Evolutionary conservation across 2,797 vertebrate species (phyloP).

Genomic region (Amblyopsis hoosieri): DNA sequence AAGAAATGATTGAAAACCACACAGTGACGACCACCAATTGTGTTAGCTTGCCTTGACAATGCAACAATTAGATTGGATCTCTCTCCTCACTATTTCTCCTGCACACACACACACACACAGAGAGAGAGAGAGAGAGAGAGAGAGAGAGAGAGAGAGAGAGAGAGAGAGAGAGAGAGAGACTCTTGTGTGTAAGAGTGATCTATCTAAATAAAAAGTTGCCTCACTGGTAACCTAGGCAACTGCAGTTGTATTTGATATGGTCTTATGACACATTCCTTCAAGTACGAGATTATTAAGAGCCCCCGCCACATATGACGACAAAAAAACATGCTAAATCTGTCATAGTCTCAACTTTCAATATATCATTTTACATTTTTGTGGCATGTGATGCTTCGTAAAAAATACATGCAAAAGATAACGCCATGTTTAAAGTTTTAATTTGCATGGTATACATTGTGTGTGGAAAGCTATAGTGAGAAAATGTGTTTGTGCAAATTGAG

Average conservation of each 20-base stretch:
- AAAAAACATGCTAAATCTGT: slow-evolving; percentile 14
- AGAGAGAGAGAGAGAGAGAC: no score
- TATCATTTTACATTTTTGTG: neutral
- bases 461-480: slow-evolving; percentile 3
- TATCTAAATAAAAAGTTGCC: slow-evolving; percentile 38
- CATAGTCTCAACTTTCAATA: slow-evolving; percentile 1
- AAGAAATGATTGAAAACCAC: neutral
- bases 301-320: slow-evolving; percentile 19
- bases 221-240: slow-evolving; percentile 71
- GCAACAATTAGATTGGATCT: neutral
- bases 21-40: neutral
- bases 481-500: slow-evolving; percentile 31
- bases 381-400: neutral
- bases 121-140: no score
- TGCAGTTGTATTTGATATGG: slow-evolving; percentile 55
- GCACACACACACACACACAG: no score
- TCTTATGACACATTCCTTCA: slow-evolving; percentile 26
- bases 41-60: no score
- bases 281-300: slow-evolving; percentile 26
- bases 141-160: no score
- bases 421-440: no score
- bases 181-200: no score
- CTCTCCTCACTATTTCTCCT: neutral
- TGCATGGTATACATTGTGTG: neutral
- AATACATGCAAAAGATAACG: no score